These are phyloP conservation scores for Mormyrus lacerda DNA, from an alignment of 2,113 vertebrate genomes.

Conservation along the genomic window DNA sequence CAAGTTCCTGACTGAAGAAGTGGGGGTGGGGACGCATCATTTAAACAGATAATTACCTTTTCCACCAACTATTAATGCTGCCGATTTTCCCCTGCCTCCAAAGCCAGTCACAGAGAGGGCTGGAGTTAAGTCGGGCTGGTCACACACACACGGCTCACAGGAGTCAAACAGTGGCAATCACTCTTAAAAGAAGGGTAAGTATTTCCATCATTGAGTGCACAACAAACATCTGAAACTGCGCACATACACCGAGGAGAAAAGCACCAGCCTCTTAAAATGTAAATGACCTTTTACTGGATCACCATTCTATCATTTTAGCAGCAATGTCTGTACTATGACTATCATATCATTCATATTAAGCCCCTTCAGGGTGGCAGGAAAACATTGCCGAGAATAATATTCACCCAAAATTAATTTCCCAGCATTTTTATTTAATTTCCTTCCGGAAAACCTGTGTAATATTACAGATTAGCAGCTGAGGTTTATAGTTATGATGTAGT, in stretches of 20 bases:
- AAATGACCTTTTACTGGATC: background rate
- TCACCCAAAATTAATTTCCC: background rate
- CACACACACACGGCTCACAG: background rate
- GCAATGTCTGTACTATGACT: background rate
- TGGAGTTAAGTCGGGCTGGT: background rate
- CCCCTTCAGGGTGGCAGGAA: background rate
- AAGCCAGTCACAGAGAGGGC: background rate
- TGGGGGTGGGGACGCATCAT: background rate
- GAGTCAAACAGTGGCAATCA: background rate
- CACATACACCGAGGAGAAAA: background rate
- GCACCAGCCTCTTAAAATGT: background rate
- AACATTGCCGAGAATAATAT: background rate
- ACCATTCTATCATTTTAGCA: background rate
- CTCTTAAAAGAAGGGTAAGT: background rate
- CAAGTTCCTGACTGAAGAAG: background rate
- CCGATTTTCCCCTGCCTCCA: background rate
- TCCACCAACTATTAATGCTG: background rate
- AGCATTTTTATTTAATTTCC: background rate
- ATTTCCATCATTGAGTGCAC: background rate
- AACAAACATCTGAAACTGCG: background rate
- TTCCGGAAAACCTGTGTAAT: background rate
- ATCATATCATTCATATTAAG: background rate
- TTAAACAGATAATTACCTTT: slow-evolving; percentile 14
- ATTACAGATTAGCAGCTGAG: background rate
- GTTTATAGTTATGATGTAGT: background rate